Base-by-base conservation (phyloP, 2,797 vertebrate genomes). In the Trematomus bernacchii region DNA sequence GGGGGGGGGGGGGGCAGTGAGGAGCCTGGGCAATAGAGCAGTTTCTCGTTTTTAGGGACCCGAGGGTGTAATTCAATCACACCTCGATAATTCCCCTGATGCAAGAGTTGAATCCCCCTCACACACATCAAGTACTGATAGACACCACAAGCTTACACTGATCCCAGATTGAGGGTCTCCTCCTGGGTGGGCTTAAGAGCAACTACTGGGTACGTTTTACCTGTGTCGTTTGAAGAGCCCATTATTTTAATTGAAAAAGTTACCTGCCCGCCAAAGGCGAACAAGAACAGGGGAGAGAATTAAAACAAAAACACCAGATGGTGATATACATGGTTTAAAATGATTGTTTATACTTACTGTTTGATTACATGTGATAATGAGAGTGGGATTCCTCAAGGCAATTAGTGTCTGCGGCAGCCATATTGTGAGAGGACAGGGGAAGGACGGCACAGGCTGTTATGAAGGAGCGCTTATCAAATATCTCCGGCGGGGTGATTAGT, bases 291-390 rank as follows among this genome's bases (percentile, higher is more conserved):
- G 4, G 57, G 51, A 71, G 72, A 79, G 71, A 79, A 86, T 80
- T 86, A 83, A 87, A 91, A 89, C 79, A 87, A 92, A 91, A 93
- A 91, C 91, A 89, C 82, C 93, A 94, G 93, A 94, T 94, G 93
- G 92, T 85, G 72, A 90, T 88, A 90, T 89, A 85, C 89, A 91
- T 89, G 86, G 83, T 85, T 27, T 90, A 92, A 92, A 93, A 92
- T 86, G 69, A 92, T 90, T 93, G 92, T 94, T 93, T 91, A 90
- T 94, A 93, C 93, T 93, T 94, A 93, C 92, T 91, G 91, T 93
- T 93, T 93, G 92, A 93, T 94, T 94, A 92, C 89, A 92, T 91
- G 93, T 93, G 92, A 94, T 94, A 93, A 94, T 94, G 91, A 91
- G 88, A 91, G 89, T 70, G 84, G 87, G 85, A 91, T 91, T 94